Percentiles rank a stretch among this genome's conserved stretches.
These are phyloP conservation scores for Gephyroberyx darwinii DNA, from an alignment of 2,797 vertebrate genomes.

Conservation along the genomic window DNA sequence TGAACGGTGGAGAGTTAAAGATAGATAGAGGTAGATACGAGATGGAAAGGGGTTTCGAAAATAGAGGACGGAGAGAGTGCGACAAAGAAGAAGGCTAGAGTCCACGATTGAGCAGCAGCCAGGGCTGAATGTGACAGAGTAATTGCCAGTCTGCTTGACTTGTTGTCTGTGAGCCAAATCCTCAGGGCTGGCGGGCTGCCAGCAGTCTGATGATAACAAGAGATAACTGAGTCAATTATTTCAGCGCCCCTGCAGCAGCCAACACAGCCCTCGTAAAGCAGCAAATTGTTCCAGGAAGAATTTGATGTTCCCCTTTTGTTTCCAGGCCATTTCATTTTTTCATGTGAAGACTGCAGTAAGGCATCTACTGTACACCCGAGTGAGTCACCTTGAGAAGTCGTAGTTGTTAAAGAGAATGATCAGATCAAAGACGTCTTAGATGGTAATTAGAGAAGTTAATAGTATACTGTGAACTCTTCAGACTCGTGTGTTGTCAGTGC, in stretches of 20 bases:
- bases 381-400: constrained; percentile 18
- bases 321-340: not conserved
- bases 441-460: constrained; percentile 7
- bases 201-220: constrained; percentile 69
- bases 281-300: constrained; percentile 46
- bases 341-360: not conserved
- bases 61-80: not conserved
- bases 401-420: not conserved
- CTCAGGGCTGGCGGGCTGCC: constrained; percentile 56
- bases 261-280: constrained; percentile 48
- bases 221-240: constrained; percentile 72
- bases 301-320: constrained; percentile 27
- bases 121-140: constrained; percentile 67
- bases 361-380: not conserved
- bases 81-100: constrained; percentile 9
- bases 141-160: constrained; percentile 74
- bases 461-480: not conserved
- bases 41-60: constrained; percentile 17
- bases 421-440: not conserved
- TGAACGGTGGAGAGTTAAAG: constrained; percentile 26
- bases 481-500: too few species aligned
- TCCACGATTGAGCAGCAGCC: constrained; percentile 38
- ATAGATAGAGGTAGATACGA: constrained; percentile 26
- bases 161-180: constrained; percentile 72
- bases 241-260: constrained; percentile 48